Conservation (phyloP, 1,140 invertebrate genomes). For the Vanessa atalanta region DNA sequence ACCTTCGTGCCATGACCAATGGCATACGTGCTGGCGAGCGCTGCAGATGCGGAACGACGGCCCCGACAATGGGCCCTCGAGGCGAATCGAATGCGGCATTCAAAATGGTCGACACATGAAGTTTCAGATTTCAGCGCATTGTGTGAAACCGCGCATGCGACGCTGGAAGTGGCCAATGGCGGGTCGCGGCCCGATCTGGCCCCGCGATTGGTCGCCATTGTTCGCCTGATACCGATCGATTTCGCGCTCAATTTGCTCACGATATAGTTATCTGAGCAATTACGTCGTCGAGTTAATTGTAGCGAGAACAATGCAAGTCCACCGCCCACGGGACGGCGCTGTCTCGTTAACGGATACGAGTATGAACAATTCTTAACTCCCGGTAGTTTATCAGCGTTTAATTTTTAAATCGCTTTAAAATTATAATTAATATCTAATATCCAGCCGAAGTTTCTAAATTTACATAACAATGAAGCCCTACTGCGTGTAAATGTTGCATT, state of each 20-base stretch:
- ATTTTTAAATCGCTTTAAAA: not conserved
- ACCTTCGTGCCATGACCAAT: slow-evolving; percentile 17
- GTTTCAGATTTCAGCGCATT: slow-evolving; percentile 60
- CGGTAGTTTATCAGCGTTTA: slow-evolving; percentile 3
- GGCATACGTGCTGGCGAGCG: slow-evolving; percentile 4
- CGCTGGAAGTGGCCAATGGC: slow-evolving; percentile 36
- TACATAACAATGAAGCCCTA: not conserved
- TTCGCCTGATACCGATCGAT: slow-evolving; percentile 50
- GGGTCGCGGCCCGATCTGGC: not conserved
- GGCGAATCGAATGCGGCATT: slow-evolving; percentile 53
- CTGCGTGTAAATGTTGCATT: not conserved
- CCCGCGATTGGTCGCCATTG: slow-evolving; percentile 49
- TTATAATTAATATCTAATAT: not conserved
- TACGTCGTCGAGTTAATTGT: slow-evolving; percentile 52
- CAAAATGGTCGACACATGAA: slow-evolving; percentile 45
- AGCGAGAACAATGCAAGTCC: slow-evolving; percentile 30
- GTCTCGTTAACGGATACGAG: not conserved
- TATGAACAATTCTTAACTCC: not conserved
- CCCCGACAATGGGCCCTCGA: slow-evolving; percentile 25
- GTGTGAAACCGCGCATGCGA: slow-evolving; percentile 50
- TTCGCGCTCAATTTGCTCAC: slow-evolving; percentile 62
- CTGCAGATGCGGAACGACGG: slow-evolving; percentile 2
- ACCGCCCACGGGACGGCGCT: slow-evolving; percentile 25
- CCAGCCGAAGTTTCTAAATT: not conserved
- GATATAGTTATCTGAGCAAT: slow-evolving; percentile 52